Evolutionary conservation across 1,140 invertebrate species (phyloP), one percentile per base, ranked within the genome.

Genomic region (Ostrea edulis): DNA sequence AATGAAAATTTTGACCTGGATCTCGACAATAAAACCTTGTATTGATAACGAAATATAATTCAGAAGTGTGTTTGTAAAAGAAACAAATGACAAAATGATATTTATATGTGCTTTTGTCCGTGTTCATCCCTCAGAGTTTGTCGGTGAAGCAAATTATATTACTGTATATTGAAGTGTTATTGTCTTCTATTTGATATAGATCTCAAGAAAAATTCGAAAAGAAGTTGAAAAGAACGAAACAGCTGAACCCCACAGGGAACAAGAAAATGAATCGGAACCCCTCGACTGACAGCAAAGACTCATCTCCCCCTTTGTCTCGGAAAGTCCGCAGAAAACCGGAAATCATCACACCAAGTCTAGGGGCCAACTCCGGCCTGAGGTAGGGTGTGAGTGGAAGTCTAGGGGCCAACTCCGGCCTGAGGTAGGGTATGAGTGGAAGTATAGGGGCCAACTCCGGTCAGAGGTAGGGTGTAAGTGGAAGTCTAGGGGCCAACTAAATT

Each of bases 141-240:
- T 44, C 5, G 35, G 35, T 5, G 5, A 44, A 44, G 35, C 35
- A 44, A 44, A 44, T 44, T 44, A 5, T 35, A 25, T 17, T 84
- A n/a, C n/a, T n/a, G n/a, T n/a, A 20, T 84, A 20, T 5, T 81
- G 22, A 12, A 81, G 8, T 8, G 25, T 81, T 25, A 11, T 87
- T 58, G 7, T 52, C 3, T 52, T 53, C 22, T n/a, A 17, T 44
- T 44, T n/a, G 77, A 77, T 85, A 12, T 54, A 92, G 91, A 86
- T 91, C 92, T 53, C 51, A 82, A 44, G 90, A 91, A 52, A 92
- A 92, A 58, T 58, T 35, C 25, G 91, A 93, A 12, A 92, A 91
- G 65, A 93, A 91, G 86, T 89, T 90, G 58, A 90, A 90, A 65
- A 90, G 82, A 82, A 71, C 84, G 77, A 89, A 88, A 82, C 82